These are phyloP conservation scores for Oryzias celebensis DNA, from an alignment of 2,113 vertebrate species.

Conservation along the genomic window DNA sequence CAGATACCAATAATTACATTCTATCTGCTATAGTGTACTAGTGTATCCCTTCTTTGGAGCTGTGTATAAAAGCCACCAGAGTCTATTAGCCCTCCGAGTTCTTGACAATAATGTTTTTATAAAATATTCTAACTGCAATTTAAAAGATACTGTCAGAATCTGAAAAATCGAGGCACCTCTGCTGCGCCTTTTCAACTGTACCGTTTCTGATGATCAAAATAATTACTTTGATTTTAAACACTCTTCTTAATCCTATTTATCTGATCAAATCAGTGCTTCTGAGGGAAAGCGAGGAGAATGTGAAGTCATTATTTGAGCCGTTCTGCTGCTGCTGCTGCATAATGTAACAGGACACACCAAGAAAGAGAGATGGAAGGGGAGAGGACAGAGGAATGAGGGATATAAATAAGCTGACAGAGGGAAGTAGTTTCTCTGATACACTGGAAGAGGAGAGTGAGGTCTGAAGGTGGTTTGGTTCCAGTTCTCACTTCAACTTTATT, in stretches of 20 bases:
- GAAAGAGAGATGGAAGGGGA: neutral
- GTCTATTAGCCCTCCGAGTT: too few species aligned
- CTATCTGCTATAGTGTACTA: too few species aligned
- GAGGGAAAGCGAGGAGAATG: constrained; percentile 57
- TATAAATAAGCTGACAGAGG: constrained; percentile 24
- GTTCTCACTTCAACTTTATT: too few species aligned
- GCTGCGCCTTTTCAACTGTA: constrained; percentile 35
- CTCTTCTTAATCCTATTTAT: constrained; percentile 48
- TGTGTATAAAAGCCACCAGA: too few species aligned
- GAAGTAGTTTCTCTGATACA: neutral
- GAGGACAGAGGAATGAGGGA: constrained; percentile 6
- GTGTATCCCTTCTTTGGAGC: too few species aligned
- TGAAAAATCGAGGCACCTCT: constrained; percentile 30
- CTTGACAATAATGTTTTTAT: too few species aligned
- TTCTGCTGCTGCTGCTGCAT: constrained; percentile 41
- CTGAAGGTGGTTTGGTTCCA: too few species aligned
- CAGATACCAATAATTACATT: too few species aligned
- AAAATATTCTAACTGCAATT: constrained; percentile 3
- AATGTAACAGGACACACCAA: constrained; percentile 42
- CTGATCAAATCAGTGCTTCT: constrained; percentile 54
- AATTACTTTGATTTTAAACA: constrained; percentile 50
- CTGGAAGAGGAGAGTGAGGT: neutral
- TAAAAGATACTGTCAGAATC: constrained; percentile 23
- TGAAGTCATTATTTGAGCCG: constrained; percentile 52
- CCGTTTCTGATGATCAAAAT: constrained; percentile 54